Evolutionary conservation across 2,888 invertebrate species (phyloP), one percentile per base, ranked within the genome.

Genomic region (Lingula anatina): DNA sequence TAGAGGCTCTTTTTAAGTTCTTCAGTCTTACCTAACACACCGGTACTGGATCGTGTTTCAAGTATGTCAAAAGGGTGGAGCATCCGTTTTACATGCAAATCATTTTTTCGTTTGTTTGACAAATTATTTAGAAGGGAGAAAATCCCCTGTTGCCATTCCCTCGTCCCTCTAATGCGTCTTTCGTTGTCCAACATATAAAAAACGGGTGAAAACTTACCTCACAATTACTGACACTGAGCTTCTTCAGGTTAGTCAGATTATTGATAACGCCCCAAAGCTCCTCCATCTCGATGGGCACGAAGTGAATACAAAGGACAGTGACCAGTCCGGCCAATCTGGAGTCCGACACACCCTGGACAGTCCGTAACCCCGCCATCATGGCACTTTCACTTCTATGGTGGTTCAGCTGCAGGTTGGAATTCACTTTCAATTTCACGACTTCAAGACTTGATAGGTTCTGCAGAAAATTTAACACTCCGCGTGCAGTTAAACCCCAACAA

Each of bases 171-270:
- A n/a, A n/a, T n/a, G n/a, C n/a, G n/a, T n/a, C n/a, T n/a, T n/a
- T n/a, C n/a, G n/a, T n/a, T n/a, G n/a, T n/a, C n/a, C n/a, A n/a
- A n/a, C n/a, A n/a, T n/a, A n/a, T n/a, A n/a, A n/a, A n/a, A n/a
- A n/a, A n/a, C n/a, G n/a, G n/a, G n/a, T n/a, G n/a, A n/a, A n/a
- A 15, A 26, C 58, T 44, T 56, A 66, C 66, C 65, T 66, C 65
- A 44, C 65, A 66, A 39, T 66, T 64, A 47, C 65, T 65, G 45
- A 66, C 60, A 45, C 62, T 65, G 15, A 66, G 61, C 47, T 65
- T 66, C 47, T 55, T 60, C 7, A 66, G 52, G 21, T 47, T 50
- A 18, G 51, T 49, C 51, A 66, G 46, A 24, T 51, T 52, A 31
- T 59, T 62, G 18, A 66, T 59, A 15, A 62, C 52, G 18, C 57